phyloP scores from a whole-genome alignment of 2,888 invertebrate genomes.

The Craniophora ligustri region DNA sequence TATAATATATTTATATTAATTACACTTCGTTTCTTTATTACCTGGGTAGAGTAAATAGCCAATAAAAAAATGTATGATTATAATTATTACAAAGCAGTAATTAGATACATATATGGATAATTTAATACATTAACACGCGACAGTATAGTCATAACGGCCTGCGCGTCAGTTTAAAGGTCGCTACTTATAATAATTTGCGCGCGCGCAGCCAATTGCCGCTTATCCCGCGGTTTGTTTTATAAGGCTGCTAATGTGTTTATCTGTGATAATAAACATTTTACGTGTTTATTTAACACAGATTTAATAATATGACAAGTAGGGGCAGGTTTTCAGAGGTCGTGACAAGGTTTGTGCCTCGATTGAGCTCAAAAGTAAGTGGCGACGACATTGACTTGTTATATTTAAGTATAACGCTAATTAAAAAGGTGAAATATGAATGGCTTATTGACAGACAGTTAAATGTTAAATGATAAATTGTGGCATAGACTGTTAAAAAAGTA shows the following conservation, averaged over 20 bases:
- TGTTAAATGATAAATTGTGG: too few relatives aligned
- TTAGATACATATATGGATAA: slow-evolving; percentile 12
- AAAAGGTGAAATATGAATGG: not conserved
- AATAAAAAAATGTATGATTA: not conserved
- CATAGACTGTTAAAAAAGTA: not conserved
- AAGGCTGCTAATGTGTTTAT: slow-evolving; percentile 44
- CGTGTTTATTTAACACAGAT: not conserved
- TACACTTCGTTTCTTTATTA: not conserved
- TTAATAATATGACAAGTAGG: slow-evolving; percentile 2
- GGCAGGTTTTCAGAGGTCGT: not conserved
- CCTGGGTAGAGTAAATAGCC: not conserved
- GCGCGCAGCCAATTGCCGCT: slow-evolving; percentile 60
- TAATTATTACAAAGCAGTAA: slow-evolving; percentile 16
- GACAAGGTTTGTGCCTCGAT: slow-evolving; percentile 6
- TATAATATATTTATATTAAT: not conserved
- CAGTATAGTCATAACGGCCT: slow-evolving; percentile 36
- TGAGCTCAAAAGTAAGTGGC: not conserved
- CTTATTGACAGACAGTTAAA: too few relatives aligned
- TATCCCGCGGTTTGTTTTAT: slow-evolving; percentile 57
- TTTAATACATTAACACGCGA: slow-evolving; percentile 25
- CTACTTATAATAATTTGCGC: slow-evolving; percentile 54
- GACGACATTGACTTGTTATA: not conserved
- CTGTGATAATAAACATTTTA: slow-evolving; percentile 27
- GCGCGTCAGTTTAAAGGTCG: slow-evolving; percentile 61
- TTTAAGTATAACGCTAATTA: not conserved